phyloP scores from a whole-genome alignment of 2,113 vertebrate genomes.

The Trochalopteron elliotii region DNA sequence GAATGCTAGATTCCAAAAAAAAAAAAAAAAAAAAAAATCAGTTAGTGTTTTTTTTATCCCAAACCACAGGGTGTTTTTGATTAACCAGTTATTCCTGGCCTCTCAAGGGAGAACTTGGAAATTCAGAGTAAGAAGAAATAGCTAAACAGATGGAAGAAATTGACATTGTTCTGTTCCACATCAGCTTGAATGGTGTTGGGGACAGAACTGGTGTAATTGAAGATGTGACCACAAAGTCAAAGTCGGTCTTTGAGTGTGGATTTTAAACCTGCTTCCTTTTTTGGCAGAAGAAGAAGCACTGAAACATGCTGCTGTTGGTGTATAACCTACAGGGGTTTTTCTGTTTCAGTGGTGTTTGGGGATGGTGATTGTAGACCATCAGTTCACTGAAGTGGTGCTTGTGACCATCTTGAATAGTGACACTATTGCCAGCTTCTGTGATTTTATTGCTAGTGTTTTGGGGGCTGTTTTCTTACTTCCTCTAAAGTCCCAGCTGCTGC shows the following conservation, averaged over 20 bases:
- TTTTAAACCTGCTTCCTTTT: background rate
- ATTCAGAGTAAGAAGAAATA: slow-evolving; percentile 7
- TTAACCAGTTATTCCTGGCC: slow-evolving; percentile 45
- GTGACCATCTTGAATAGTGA: background rate
- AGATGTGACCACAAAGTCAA: background rate
- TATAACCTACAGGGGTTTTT: background rate
- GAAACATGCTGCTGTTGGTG: background rate
- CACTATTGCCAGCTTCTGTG: background rate
- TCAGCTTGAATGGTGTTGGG: background rate
- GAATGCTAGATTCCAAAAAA: background rate
- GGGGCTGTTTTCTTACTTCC: background rate
- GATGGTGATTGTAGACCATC: background rate
- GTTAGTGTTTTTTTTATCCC: background rate
- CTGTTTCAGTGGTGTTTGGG: background rate
- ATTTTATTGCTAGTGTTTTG: background rate
- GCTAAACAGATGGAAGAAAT: slow-evolving; percentile 2
- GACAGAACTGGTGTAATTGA: background rate
- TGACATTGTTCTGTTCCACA: slow-evolving; percentile 1
- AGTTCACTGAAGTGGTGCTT: background rate
- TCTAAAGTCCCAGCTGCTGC: background rate
- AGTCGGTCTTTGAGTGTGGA: background rate
- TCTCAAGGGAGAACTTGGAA: slow-evolving; percentile 20
- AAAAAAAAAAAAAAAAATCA: background rate
- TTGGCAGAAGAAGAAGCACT: background rate
- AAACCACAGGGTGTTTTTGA: slow-evolving; percentile 43